These are phyloP conservation scores for Shinisaurus crocodilurus DNA, from an alignment of 2,113 vertebrate genomes.

Conservation along the genomic window DNA sequence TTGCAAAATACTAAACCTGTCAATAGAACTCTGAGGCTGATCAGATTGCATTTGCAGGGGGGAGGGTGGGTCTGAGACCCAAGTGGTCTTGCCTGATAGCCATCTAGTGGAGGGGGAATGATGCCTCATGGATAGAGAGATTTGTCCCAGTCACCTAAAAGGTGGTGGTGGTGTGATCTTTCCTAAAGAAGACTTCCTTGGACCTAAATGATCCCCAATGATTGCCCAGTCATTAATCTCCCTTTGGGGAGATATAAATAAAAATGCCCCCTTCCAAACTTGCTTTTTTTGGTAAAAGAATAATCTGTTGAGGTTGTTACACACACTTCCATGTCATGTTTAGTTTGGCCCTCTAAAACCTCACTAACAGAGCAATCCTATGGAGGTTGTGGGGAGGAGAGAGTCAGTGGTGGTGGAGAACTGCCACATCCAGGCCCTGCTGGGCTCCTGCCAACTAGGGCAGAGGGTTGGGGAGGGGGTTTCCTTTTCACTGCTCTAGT, in stretches of 20 bases:
- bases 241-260: not conserved
- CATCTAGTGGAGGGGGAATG: not conserved
- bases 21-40: too few relatives aligned
- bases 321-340: not conserved
- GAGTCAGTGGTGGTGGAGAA: too few relatives aligned
- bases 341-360: not conserved
- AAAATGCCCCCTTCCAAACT: not conserved
- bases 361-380: not conserved
- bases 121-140: not conserved
- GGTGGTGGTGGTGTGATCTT: not conserved
- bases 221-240: not conserved
- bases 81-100: not conserved
- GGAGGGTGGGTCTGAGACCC: too few relatives aligned
- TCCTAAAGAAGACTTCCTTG: not conserved
- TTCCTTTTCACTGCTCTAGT: too few relatives aligned
- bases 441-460: too few relatives aligned
- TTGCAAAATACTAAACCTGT: too few relatives aligned
- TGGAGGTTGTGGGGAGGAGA: too few relatives aligned
- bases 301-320: not conserved
- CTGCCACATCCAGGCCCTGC: too few relatives aligned
- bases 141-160: not conserved
- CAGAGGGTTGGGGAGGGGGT: too few relatives aligned
- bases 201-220: not conserved
- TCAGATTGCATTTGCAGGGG: too few relatives aligned
- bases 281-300: not conserved